These are phyloP conservation scores for Drosophila paranaensis DNA, from an alignment of 2,888 invertebrate species.

Conservation along the genomic window DNA sequence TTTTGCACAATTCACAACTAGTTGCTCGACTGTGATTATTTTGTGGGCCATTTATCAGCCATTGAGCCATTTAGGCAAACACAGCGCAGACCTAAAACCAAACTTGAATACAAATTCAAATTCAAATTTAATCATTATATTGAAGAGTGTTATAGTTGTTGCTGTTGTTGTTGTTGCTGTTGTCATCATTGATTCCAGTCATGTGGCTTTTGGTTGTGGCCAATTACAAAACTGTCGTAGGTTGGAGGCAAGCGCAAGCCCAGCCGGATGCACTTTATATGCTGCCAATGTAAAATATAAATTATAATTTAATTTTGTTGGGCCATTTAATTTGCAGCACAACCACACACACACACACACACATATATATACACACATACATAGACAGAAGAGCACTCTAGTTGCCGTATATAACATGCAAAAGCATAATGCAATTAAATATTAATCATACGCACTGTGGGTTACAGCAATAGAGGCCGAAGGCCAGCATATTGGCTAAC, in stretches of 20 bases:
- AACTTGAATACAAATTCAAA: conserved; percentile 27
- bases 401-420: conserved; percentile 20
- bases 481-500: conserved; percentile 36
- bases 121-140: conserved; percentile 33
- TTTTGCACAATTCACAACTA: neutral
- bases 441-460: conserved; percentile 71
- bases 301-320: conserved; percentile 66
- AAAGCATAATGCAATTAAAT: conserved; percentile 70
- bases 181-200: conserved; percentile 32
- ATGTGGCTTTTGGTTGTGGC: conserved; percentile 16
- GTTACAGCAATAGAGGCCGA: conserved; percentile 6
- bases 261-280: conserved; percentile 43
- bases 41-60: conserved; percentile 7
- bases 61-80: conserved; percentile 16
- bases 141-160: neutral
- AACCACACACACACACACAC: conserved; percentile 4
- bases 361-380: neutral
- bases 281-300: conserved; percentile 39
- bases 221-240: conserved; percentile 25
- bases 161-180: neutral
- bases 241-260: neutral
- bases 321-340: conserved; percentile 43
- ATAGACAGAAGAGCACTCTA: conserved; percentile 34
- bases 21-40: conserved; percentile 17
- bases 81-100: neutral